phyloP scores from a whole-genome alignment of 35 echinoderm and acorn worm genomes.

The Chiridota heheva region DNA sequence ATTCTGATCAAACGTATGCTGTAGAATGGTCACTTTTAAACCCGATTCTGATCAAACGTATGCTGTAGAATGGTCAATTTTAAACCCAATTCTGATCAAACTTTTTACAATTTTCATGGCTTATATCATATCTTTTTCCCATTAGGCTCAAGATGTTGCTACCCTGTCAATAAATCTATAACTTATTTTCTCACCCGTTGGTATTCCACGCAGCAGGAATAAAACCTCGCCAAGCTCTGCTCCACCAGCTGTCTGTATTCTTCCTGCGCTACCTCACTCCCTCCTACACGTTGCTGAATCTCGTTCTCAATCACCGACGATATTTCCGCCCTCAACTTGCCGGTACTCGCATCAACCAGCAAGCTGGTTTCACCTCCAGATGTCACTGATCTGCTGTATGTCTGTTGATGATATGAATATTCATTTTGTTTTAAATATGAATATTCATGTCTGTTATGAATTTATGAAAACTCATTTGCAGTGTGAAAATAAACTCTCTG shows the following conservation, averaged over 20 bases:
- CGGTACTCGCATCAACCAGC: slow-evolving; percentile 7
- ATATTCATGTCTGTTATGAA: too few relatives aligned
- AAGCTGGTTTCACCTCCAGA: slow-evolving; percentile 2
- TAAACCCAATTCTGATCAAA: too few relatives aligned
- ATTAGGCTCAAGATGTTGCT: too few relatives aligned
- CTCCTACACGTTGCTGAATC: slow-evolving; percentile 76
- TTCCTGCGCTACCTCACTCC: slow-evolving; percentile 70
- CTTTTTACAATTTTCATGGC: too few relatives aligned
- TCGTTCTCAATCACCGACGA: slow-evolving; percentile 78
- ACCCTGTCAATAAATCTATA: background rate
- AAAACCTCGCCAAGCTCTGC: slow-evolving; percentile 83
- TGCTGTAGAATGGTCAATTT: too few relatives aligned
- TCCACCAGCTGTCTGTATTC: slow-evolving; percentile 79
- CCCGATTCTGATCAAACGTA: too few relatives aligned
- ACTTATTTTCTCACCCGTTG: slow-evolving; percentile 63
- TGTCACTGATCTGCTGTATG: slow-evolving; percentile 54
- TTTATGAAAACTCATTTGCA: too few relatives aligned
- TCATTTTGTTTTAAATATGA: background rate
- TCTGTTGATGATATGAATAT: slow-evolving; percentile 22
- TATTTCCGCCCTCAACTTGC: slow-evolving; percentile 63
- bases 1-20: too few relatives aligned
- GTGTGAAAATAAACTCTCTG: too few relatives aligned
- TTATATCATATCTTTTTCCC: too few relatives aligned
- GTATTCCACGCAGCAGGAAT: slow-evolving; percentile 81
- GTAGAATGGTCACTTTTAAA: too few relatives aligned